Percentiles rank a stretch among this genome's conserved stretches.
These are phyloP conservation scores for Rhyzopertha dominica DNA, from an alignment of 1,140 invertebrate species.

Conservation along the genomic window DNA sequence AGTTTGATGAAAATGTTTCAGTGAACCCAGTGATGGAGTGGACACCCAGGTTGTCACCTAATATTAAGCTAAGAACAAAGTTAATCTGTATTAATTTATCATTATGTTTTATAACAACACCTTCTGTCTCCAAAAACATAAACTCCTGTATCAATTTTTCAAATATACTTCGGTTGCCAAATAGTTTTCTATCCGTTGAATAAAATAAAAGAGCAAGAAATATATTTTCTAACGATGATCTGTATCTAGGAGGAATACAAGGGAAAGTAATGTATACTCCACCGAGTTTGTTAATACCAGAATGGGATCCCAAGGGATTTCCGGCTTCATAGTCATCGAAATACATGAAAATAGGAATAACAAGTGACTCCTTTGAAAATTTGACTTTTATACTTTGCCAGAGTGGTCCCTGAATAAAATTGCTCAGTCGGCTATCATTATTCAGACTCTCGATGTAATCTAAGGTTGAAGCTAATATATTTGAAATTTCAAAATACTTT, in stretches of 20 bases:
- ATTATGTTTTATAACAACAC: not conserved
- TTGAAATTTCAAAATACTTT: too few species aligned
- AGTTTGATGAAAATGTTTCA: not conserved
- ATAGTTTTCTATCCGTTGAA: constrained; percentile 5
- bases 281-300: constrained; percentile 10
- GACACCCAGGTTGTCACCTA: not conserved
- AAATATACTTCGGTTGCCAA: constrained; percentile 5
- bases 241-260: constrained; percentile 1
- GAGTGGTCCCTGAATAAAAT: too few species aligned
- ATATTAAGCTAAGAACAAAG: not conserved
- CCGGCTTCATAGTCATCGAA: constrained; percentile 16
- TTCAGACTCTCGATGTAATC: too few species aligned
- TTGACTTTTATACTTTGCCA: too few species aligned
- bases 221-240: constrained; percentile 15
- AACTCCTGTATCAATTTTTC: constrained; percentile 1
- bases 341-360: constrained; percentile 22
- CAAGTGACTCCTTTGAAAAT: constrained; percentile 2
- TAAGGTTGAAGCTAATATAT: too few species aligned
- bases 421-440: too few species aligned
- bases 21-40: not conserved
- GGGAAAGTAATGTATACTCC: too few species aligned
- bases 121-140: not conserved
- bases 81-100: not conserved
- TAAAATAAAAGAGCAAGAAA: constrained; percentile 12
- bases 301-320: constrained; percentile 12